Conservation (phyloP, 2,888 invertebrate genomes). For the Apoda limacodes region DNA sequence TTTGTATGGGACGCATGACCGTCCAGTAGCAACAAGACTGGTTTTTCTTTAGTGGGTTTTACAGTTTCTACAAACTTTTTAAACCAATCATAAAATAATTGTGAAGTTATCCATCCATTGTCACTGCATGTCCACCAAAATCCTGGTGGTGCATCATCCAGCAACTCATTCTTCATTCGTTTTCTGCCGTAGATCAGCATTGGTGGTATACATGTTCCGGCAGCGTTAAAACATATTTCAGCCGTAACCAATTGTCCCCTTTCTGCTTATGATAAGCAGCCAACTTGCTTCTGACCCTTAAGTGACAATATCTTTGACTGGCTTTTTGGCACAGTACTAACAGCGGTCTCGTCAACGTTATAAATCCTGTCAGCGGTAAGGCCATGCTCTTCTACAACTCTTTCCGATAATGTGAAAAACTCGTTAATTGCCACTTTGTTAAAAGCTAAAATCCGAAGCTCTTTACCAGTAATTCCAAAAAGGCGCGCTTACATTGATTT, state of each 20-base stretch:
- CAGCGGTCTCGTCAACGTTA: conserved; percentile 27
- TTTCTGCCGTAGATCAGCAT: conserved; percentile 26
- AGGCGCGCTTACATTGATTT: conserved; percentile 14
- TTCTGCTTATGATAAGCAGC: conserved; percentile 24
- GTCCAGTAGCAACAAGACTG: conserved; percentile 20
- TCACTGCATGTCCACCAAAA: too few relatives aligned
- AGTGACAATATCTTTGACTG: conserved; percentile 21
- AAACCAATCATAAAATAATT: too few relatives aligned
- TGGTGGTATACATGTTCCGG: conserved; percentile 25
- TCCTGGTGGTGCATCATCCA: conserved; percentile 26
- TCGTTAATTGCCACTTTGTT: conserved; percentile 9
- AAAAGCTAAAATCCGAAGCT: conserved; percentile 10
- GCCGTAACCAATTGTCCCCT: conserved; percentile 23
- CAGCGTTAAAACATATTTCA: conserved; percentile 24
- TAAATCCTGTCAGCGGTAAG: conserved; percentile 24
- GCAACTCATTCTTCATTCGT: conserved; percentile 19
- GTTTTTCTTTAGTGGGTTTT: conserved; percentile 18
- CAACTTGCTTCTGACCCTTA: conserved; percentile 24
- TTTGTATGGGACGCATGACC: conserved; percentile 21
- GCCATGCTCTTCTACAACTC: conserved; percentile 18
- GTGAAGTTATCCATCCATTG: too few relatives aligned
- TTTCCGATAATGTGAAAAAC: conserved; percentile 11
- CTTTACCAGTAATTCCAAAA: conserved; percentile 10
- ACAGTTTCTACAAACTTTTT: too few relatives aligned
- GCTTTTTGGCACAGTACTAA: conserved; percentile 22